Evolutionary conservation across 2,797 vertebrate species (phyloP), one percentile per base, ranked within the genome.

Genomic region (Parauchenoglanis ngamensis): DNA sequence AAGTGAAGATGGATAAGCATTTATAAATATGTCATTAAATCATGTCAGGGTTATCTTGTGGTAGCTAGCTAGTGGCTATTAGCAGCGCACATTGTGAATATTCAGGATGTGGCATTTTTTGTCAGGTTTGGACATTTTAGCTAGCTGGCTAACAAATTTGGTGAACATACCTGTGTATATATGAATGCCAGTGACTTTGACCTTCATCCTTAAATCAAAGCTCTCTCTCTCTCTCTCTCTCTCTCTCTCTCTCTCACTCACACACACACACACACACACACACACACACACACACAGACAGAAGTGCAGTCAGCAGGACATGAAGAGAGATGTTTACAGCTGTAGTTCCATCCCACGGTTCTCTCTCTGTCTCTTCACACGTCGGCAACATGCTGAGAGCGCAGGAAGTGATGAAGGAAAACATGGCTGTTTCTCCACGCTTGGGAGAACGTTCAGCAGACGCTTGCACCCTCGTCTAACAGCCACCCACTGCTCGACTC

Each of bases 221-320:
- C 19, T 10, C 68, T 28, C 31, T 44, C 31, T 25, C 65, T 35
- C 13, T 28, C 79, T 25, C 79, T 63, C 56, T 65, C 44, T 4
- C 61, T 49, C n/a, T 54, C 65, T 35, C 13, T 28, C 79, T 25
- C 79, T 63, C 56, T 65, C 44, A 1, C 61, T 49, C n/a, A 28
- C 90, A 6, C 23, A 25, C 80, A 72, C 73, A 92, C 92, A 91
- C 89, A 94, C 85, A 90, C 57, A 10, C 80, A 79, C 52, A 67
- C 79, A 46, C 63, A 73, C 54, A 54, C 25, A 52, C 75, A 31
- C 49, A 78, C 65, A 49, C 28, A 83, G 57, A 78, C 49, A 79
- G 67, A 57, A 44, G 52, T 54, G 59, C 63, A 70, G 73, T 84
- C 81, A 68, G 82, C 44, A n/a, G 19, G 82, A 85, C 44, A 65